Evolutionary conservation across 2,113 vertebrate genomes (phyloP), one percentile per base, ranked within the genome.

Genomic region (Nothocercus nigrocapillus): DNA sequence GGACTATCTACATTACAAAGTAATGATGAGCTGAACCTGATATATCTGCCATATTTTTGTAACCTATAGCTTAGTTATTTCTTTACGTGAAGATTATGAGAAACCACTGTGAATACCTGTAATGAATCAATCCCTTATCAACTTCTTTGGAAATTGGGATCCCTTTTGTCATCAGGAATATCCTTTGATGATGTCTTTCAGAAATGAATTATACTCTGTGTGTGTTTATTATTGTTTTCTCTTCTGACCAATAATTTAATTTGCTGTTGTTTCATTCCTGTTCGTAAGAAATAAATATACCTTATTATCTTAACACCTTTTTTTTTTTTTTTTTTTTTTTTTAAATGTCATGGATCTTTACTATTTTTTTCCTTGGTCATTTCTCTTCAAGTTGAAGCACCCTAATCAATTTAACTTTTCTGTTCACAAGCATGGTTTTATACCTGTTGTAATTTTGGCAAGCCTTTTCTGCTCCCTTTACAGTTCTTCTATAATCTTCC

Each of bases 341-440:
- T 30, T 11, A 67, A 49, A 40, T 20, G 4, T 7, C 12, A 22
- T 4, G 4, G 4, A 10, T 4, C 47, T 85, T 1, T 22, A 17
- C 9, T 0, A 69, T 85, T 82, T 64, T 11, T 38, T 76, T 2
- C 8, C 19, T 73, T 18, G 21, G 24, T 34, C 5, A 70, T 80
- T 59, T 70, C 10, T 54, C 13, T 67, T 51, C 6, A 15, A 6
- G 11, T 24, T 64, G 25, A 32, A 64, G 9, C 7, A 82, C 59
- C 1, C 11, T 42, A 36, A n/a, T 34, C 28, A 51, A 40, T 61
- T 11, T 8, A 51, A 1, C 12, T 66, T 15, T 1, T 62, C 40
- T 25, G 51, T 82, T 22, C 61, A 36, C 12, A 8, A 5, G 0
- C 0, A 7, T 54, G 24, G 7, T 42, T 85, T 49, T 11, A 30